A percentile compares a stretch with the other conserved stretches of the same genome.
phyloP scores from a whole-genome alignment of 2,113 vertebrate species.

The Malurus elegans region DNA sequence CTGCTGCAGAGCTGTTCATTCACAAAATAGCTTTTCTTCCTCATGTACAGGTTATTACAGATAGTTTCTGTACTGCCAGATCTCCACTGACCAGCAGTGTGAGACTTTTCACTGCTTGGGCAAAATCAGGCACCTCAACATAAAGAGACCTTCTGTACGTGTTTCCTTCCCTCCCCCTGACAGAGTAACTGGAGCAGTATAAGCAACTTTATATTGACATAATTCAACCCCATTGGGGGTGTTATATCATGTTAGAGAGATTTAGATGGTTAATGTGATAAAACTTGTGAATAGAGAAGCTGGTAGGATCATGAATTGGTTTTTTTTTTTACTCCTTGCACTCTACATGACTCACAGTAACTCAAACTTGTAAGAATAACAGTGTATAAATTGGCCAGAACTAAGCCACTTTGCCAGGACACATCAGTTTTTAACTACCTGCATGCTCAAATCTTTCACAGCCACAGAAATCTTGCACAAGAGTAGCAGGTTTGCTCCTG shows the following conservation, averaged over 20 bases:
- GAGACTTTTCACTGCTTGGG: not conserved
- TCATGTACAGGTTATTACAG: not conserved
- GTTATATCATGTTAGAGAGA: slow-evolving; percentile 50
- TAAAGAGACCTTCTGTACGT: not conserved
- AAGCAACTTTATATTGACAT: slow-evolving; percentile 9
- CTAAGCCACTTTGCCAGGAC: not conserved
- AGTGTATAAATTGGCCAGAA: slow-evolving; percentile 8
- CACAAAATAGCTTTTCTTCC: not conserved
- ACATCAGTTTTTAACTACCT: slow-evolving; percentile 14
- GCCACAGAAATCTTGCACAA: not conserved
- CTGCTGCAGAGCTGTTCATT: not conserved
- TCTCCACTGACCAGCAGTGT: not conserved
- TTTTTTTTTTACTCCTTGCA: slow-evolving; percentile 42
- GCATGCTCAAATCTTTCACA: not conserved
- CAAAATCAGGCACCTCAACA: not conserved
- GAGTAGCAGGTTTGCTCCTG: not conserved
- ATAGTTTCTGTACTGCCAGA: not conserved
- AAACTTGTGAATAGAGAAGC: slow-evolving; percentile 1
- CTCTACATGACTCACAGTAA: slow-evolving; percentile 28
- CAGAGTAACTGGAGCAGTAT: not conserved
- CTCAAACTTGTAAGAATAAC: slow-evolving; percentile 34
- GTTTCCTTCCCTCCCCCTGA: not conserved
- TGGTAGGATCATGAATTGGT: slow-evolving; percentile 11
- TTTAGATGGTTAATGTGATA: slow-evolving; percentile 49
- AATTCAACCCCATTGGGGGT: slow-evolving; percentile 16